These are phyloP conservation scores for Protonibea diacanthus DNA, from an alignment of 2,797 vertebrate species.

Conservation along the genomic window DNA sequence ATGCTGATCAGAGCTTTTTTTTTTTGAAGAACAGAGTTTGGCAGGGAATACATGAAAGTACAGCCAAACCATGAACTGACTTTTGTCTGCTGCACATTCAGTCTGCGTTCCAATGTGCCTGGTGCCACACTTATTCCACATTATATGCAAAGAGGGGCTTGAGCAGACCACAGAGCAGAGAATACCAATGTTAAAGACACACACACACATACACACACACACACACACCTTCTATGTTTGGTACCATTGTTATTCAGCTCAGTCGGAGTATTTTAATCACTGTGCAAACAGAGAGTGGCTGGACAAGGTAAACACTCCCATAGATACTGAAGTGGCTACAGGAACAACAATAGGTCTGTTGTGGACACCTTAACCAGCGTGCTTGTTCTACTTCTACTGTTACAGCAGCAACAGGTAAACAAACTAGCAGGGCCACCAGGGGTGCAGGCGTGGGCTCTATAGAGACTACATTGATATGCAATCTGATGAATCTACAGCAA, in stretches of 20 bases:
- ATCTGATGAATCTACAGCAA: conserved; percentile 64
- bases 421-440: conserved; percentile 68
- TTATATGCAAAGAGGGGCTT: conserved; percentile 47
- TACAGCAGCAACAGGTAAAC: conserved; percentile 77
- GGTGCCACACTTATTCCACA: conserved; percentile 59
- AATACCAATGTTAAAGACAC: conserved; percentile 27
- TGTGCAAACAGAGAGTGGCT: conserved; percentile 65
- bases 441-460: conserved; percentile 60
- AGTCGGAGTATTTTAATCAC: conserved; percentile 67
- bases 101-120: conserved; percentile 34
- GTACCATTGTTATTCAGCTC: conserved; percentile 63
- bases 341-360: conserved; percentile 74
- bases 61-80: conserved; percentile 65
- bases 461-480: conserved; percentile 75
- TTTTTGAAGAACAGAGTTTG: conserved; percentile 61
- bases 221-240: conserved; percentile 44
- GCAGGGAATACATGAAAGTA: conserved; percentile 25
- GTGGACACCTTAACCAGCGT: conserved; percentile 60
- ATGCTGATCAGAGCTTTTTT: conserved; percentile 33
- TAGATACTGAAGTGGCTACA: conserved; percentile 63
- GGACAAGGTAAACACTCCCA: conserved; percentile 75
- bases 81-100: conserved; percentile 60
- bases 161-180: conserved; percentile 24
- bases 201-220: conserved; percentile 33
- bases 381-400: conserved; percentile 64